These are phyloP conservation scores for Tetramorium bicarinatum DNA, from an alignment of 2,888 invertebrate species.

Conservation along the genomic window DNA sequence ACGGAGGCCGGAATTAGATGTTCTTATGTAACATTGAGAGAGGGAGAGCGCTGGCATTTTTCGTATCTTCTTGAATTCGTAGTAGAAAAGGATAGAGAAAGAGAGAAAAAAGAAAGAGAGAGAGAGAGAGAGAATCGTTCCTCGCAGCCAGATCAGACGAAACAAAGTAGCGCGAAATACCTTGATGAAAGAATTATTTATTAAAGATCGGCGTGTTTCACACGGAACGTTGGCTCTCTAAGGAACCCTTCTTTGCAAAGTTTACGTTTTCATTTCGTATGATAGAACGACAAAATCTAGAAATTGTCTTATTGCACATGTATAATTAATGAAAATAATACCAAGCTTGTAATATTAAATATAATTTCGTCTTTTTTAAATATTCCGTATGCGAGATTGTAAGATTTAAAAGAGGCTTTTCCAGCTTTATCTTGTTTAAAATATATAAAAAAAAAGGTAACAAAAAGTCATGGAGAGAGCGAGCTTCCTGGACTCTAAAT, in stretches of 20 bases:
- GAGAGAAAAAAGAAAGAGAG: too few species aligned
- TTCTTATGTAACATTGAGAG: slow-evolving; percentile 43
- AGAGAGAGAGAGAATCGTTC: not conserved
- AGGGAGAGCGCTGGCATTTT: slow-evolving; percentile 15
- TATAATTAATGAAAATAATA: slow-evolving; percentile 1
- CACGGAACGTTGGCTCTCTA: slow-evolving; percentile 9
- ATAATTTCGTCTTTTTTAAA: not conserved
- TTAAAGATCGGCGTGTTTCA: slow-evolving; percentile 40
- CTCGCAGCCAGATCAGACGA: not conserved
- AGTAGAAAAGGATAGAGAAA: not conserved
- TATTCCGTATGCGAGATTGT: not conserved
- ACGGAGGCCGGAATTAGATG: slow-evolving; percentile 61
- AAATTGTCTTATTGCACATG: not conserved
- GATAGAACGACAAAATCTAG: not conserved
- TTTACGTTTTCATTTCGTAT: slow-evolving; percentile 9
- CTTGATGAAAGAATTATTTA: slow-evolving; percentile 54
- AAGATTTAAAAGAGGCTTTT: not conserved
- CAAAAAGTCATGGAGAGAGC: not conserved
- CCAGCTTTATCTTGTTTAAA: not conserved
- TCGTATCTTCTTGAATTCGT: slow-evolving; percentile 31
- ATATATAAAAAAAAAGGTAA: not conserved
- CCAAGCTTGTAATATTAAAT: not conserved
- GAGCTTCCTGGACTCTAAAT: not conserved
- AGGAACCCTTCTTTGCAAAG: slow-evolving; percentile 22
- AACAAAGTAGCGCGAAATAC: slow-evolving; percentile 26